phyloP scores from a whole-genome alignment of 2,797 vertebrate species.

The Menidia menidia region DNA sequence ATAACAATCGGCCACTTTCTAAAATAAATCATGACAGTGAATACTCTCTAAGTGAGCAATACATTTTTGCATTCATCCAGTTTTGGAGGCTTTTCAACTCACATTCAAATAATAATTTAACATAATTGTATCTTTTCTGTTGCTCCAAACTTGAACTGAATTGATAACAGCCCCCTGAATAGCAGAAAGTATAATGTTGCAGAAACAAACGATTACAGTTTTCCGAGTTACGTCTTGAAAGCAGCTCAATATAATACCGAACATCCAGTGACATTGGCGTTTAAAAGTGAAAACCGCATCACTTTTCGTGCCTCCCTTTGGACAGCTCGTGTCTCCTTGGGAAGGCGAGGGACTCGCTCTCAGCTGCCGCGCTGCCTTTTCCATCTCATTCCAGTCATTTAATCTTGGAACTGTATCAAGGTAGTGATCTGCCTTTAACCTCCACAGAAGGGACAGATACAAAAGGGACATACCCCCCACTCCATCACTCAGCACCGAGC shows the following conservation, averaged over 20 bases:
- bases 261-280: conserved; percentile 36
- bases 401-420: conserved; percentile 81
- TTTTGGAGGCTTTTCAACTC: no score
- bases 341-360: conserved; percentile 51
- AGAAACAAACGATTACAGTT: conserved; percentile 3
- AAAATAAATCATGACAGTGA: no score
- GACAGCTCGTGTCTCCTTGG: conserved; percentile 59
- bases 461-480: conserved; percentile 62
- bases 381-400: conserved; percentile 73
- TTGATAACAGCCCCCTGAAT: no score
- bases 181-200: no score
- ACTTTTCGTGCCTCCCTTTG: conserved; percentile 43
- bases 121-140: no score
- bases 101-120: no score
- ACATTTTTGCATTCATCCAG: no score
- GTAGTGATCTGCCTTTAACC: conserved; percentile 76
- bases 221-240: conserved; percentile 11
- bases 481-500: conserved; percentile 78
- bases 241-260: conserved; percentile 44
- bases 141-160: no score
- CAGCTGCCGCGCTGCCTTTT: conserved; percentile 50
- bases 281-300: conserved; percentile 40
- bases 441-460: conserved; percentile 69
- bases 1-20: no score
- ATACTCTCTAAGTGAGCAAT: no score